These are phyloP conservation scores for Ceratosolen fusciceps DNA, from an alignment of 1,140 invertebrate species.

Conservation along the genomic window DNA sequence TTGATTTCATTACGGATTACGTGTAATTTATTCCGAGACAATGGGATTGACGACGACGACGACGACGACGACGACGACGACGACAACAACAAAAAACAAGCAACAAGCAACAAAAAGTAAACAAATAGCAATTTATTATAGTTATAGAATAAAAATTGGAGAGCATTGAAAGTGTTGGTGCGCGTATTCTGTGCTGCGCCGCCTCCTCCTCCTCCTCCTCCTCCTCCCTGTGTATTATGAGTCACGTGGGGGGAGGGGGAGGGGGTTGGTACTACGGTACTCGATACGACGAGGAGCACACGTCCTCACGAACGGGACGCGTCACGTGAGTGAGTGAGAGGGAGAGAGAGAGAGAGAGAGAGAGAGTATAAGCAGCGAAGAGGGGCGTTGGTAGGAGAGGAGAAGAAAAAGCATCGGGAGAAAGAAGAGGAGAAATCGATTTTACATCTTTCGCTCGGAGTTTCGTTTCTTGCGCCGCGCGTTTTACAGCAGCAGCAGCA, in stretches of 20 bases:
- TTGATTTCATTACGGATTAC: background rate
- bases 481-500: constrained; percentile 4
- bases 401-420: background rate
- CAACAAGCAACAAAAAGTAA: background rate
- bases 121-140: constrained; percentile 7
- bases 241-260: no score
- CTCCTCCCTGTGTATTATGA: background rate
- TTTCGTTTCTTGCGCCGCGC: constrained; percentile 22
- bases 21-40: background rate
- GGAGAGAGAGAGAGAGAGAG: background rate
- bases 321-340: background rate
- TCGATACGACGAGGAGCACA: no score
- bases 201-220: background rate
- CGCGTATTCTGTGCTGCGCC: no score
- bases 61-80: no score
- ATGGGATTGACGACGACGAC: no score
- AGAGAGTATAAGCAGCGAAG: background rate
- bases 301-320: no score
- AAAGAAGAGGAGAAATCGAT: constrained; percentile 33
- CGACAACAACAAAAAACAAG: no score
- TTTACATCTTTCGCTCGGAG: constrained; percentile 15
- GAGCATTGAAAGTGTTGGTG: background rate
- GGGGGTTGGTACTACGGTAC: no score
- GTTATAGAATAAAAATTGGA: constrained; percentile 15
- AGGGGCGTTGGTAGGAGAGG: no score